phyloP scores from a whole-genome alignment of 2,113 vertebrate genomes.

The Campylomormyrus tamandua region DNA sequence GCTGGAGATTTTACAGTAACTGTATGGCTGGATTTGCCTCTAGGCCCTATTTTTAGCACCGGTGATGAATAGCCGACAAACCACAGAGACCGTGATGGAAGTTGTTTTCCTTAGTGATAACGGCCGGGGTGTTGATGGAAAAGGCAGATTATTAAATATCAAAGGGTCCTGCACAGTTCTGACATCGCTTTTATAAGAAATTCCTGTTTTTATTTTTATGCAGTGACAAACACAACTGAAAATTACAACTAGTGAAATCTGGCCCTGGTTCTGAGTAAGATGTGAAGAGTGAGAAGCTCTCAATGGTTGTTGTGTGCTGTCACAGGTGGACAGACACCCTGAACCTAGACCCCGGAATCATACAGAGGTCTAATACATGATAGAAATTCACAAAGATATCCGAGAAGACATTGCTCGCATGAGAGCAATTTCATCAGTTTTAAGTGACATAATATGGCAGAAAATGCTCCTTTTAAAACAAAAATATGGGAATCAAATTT shows the following conservation, averaged over 20 bases:
- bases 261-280: constrained; percentile 12
- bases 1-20: constrained; percentile 12
- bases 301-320: background rate
- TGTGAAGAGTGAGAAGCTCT: background rate
- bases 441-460: background rate
- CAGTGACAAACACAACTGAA: constrained; percentile 21
- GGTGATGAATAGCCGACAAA: background rate
- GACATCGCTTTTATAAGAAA: background rate
- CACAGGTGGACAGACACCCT: background rate
- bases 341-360: background rate
- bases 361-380: background rate
- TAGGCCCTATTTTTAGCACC: background rate
- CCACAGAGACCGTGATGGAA: background rate
- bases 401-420: background rate
- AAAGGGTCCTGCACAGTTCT: background rate
- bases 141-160: constrained; percentile 1
- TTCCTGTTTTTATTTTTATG: constrained; percentile 9
- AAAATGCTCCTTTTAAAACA: background rate
- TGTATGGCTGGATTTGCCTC: background rate
- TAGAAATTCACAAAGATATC: background rate
- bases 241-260: constrained; percentile 1
- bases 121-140: background rate
- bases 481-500: background rate
- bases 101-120: background rate
- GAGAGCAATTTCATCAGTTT: background rate